A percentile compares a stretch with the other conserved stretches of the same genome.
Evolutionary conservation across 2,797 vertebrate species (phyloP).

Genomic region (Potorous gilbertii): DNA sequence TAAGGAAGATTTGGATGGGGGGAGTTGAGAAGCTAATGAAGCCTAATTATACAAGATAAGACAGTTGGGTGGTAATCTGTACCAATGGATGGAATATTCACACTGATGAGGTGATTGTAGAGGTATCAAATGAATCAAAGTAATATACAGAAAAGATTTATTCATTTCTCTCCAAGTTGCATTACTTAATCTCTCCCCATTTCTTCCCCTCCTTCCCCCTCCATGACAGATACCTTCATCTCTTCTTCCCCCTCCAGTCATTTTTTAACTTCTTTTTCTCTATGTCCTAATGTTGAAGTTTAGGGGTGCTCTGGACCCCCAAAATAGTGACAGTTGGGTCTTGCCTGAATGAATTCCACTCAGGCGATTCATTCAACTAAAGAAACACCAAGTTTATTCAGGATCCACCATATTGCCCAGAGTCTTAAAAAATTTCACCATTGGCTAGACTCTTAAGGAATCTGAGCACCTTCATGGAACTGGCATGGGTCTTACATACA

Average conservation of each 20-base stretch:
- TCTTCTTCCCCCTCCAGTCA: background rate
- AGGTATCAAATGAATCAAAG: background rate
- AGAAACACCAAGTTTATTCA: too few species aligned
- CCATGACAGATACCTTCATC: background rate
- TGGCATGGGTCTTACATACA: too few species aligned
- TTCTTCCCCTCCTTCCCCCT: background rate
- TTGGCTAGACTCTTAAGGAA: too few species aligned
- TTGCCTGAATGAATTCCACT: too few species aligned
- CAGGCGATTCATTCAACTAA: too few species aligned
- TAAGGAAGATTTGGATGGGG: background rate
- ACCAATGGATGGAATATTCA: background rate
- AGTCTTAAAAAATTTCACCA: too few species aligned
- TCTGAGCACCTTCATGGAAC: too few species aligned
- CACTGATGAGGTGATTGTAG: background rate
- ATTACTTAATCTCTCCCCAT: background rate
- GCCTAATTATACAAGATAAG: background rate
- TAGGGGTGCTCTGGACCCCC: too few species aligned
- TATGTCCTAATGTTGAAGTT: too few species aligned
- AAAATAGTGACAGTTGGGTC: too few species aligned
- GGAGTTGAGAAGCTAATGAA: background rate
- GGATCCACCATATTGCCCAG: too few species aligned
- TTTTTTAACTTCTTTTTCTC: background rate
- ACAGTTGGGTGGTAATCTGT: background rate
- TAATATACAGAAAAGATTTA: background rate
- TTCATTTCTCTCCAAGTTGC: background rate